Evolutionary conservation across 2,888 invertebrate species (phyloP).

Genomic region (Nomada flava): DNA sequence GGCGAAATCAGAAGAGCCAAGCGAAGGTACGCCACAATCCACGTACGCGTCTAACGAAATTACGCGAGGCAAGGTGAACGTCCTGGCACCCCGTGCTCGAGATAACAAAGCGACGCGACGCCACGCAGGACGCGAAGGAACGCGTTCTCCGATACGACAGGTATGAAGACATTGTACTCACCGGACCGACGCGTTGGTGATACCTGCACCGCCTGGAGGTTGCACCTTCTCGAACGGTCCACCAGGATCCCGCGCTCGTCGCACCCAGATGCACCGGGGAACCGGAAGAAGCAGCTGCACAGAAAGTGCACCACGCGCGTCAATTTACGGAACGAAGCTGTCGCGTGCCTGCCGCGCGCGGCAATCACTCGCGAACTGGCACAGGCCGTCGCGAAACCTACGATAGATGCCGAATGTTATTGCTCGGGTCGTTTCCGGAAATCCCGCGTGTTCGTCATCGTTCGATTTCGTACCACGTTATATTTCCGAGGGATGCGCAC

Average conservation of each 20-base stretch:
- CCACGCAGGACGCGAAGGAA: neutral
- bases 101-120: too few species aligned
- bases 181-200: conserved; percentile 23
- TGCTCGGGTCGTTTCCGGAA: neutral
- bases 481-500: neutral
- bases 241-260: neutral
- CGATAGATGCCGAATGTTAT: conserved; percentile 14
- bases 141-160: neutral
- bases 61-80: too few species aligned
- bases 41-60: too few species aligned
- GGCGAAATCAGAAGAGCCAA: too few species aligned
- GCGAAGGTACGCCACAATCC: too few species aligned
- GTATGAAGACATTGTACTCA: conserved; percentile 43
- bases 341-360: conserved; percentile 41
- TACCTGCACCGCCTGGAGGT: conserved; percentile 3
- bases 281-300: conserved; percentile 60
- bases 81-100: too few species aligned
- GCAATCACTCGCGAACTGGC: conserved; percentile 40
- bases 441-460: neutral
- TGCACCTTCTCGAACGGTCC: neutral
- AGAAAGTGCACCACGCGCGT: conserved; percentile 6
- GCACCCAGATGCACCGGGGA: conserved; percentile 39
- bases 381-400: conserved; percentile 9
- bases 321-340: too few species aligned
- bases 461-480: neutral